Conservation (phyloP, 2,888 invertebrate genomes). For the Limnephilus marmoratus region DNA sequence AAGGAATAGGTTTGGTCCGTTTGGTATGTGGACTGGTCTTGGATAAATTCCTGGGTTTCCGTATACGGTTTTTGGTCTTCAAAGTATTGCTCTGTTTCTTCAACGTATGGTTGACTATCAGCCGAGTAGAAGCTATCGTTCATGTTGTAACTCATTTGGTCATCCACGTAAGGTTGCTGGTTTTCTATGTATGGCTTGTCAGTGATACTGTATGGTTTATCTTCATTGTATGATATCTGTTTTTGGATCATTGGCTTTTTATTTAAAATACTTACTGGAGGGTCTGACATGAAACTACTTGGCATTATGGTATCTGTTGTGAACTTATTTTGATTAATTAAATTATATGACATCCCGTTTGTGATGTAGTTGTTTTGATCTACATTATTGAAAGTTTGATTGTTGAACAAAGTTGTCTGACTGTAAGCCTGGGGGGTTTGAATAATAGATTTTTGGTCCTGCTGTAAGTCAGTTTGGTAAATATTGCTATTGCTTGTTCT, state of each 20-base stretch:
- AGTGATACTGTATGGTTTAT: constrained; percentile 67
- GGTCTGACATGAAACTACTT: constrained; percentile 27
- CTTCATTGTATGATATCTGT: constrained; percentile 67
- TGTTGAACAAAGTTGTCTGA: constrained; percentile 1
- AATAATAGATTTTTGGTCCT: constrained; percentile 54
- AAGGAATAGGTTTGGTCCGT: constrained; percentile 66
- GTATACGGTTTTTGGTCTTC: constrained; percentile 70
- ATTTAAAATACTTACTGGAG: constrained; percentile 66
- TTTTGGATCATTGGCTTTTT: constrained; percentile 69
- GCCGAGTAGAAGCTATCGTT: constrained; percentile 66
- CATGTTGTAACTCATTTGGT: constrained; percentile 67
- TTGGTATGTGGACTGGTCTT: constrained; percentile 64
- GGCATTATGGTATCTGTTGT: constrained; percentile 43
- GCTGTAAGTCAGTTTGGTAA: constrained; percentile 52
- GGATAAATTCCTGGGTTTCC: constrained; percentile 60
- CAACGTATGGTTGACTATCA: constrained; percentile 71
- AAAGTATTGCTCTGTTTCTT: constrained; percentile 71
- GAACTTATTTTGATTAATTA: constrained; percentile 40
- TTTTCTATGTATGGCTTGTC: constrained; percentile 69
- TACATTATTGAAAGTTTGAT: constrained; percentile 17
- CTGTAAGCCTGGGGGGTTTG: constrained; percentile 32
- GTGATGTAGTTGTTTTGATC: constrained; percentile 36
- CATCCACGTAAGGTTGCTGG: constrained; percentile 67
- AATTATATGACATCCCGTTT: constrained; percentile 46
- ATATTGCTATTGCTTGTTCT: constrained; percentile 51